Base-by-base conservation (phyloP, 2,113 vertebrate species). In the Vimba vimba region DNA sequence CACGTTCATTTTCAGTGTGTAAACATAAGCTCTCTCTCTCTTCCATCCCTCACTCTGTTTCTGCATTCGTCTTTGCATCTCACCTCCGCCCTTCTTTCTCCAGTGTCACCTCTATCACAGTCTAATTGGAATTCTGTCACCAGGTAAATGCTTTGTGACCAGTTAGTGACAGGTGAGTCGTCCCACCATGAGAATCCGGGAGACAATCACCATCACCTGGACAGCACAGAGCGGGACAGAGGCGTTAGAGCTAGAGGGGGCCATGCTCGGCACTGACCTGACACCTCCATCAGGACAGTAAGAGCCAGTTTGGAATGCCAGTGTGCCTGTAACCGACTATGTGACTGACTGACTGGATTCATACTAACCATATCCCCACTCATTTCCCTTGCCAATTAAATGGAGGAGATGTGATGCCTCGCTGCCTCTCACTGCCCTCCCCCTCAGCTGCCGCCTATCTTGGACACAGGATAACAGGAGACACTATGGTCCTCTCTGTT, bases 81-180 rank as follows among this genome's bases (percentile, higher is more conserved):
- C 78, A 84, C 73, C 75, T 85, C 78, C 88, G 78, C 69, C 84
- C 89, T 90, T 87, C 55, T 76, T 71, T 86, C 47, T 45, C 15
- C 21, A 1, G 50, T 78, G 64, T 80, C 84, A 39, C 90, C 86
- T 87, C 91, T 90, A 88, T 89, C 89, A 88, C 60, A 21, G 87
- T 92, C 93, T 95, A 94, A 95, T 95, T 95, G 94, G 92, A 92
- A 93, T 93, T 91, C 93, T 93, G 94, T 95, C 94, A 94, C 92
- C 89, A 93, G 93, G 94, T 94, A 94, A 95, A 94, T 94, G 94
- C 93, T 92, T 92, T 92, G 92, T 92, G 94, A 93, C 93, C 93
- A 87, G 87, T 89, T 21, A 77, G 89, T 94, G 93, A 94, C 94
- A 94, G 93, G 93, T 91, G 89, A 68, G 88, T 89, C 87, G 86